Evolutionary conservation across 2,113 vertebrate genomes (phyloP).

Genomic region (Lagenorhynchus albirostris): DNA sequence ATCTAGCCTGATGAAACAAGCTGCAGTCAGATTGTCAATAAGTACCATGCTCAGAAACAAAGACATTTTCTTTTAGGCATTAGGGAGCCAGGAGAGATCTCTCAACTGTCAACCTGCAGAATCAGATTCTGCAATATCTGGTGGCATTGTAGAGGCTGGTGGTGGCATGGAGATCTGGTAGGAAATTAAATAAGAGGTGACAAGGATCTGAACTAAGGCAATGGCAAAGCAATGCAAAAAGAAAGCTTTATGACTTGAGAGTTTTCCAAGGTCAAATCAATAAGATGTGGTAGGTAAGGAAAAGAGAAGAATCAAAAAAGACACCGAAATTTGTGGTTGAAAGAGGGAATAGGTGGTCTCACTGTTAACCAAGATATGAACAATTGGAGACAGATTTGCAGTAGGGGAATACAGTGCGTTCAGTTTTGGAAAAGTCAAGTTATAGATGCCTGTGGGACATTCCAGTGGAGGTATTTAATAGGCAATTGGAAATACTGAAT

Average conservation of each 20-base stretch:
- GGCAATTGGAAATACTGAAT: neutral
- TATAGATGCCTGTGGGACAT: neutral
- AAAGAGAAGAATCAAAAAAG: neutral
- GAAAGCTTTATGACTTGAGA: neutral
- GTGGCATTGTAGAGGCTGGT: neutral
- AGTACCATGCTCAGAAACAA: neutral
- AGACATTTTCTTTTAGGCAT: neutral
- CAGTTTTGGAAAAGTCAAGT: neutral
- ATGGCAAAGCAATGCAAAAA: neutral
- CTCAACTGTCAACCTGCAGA: neutral
- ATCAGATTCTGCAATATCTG: neutral
- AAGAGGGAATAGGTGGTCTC: neutral
- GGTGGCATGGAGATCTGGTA: neutral
- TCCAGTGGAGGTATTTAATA: neutral
- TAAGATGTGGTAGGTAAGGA: neutral
- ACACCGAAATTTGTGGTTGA: neutral
- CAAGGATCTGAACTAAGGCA: neutral
- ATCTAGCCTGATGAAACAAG: neutral
- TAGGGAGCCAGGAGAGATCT: neutral
- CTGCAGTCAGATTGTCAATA: neutral
- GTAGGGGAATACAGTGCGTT: neutral
- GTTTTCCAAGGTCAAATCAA: neutral
- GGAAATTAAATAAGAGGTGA: neutral
- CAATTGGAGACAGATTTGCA: neutral
- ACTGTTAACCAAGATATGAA: neutral